phyloP scores from a whole-genome alignment of 2,797 vertebrate genomes.

The Notoglanidium macrostoma region DNA sequence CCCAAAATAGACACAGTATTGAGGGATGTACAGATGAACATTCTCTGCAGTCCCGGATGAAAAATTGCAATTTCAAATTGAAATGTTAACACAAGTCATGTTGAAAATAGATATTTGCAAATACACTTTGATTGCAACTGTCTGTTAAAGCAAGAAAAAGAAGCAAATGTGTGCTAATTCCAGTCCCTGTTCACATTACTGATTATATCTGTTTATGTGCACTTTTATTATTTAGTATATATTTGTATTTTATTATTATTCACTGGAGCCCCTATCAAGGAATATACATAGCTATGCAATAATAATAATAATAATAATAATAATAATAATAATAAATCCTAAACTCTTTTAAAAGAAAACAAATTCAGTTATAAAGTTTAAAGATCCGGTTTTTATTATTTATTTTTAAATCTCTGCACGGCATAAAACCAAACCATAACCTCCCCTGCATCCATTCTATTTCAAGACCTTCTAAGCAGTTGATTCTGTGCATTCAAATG shows the following conservation, averaged over 20 bases:
- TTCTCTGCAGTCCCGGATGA: background rate
- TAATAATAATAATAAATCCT: background rate
- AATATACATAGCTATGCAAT: background rate
- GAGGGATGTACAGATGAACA: background rate
- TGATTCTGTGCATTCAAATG: slow-evolving; percentile 5
- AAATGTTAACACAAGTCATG: background rate
- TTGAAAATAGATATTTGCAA: background rate
- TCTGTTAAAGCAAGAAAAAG: background rate
- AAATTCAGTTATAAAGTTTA: background rate
- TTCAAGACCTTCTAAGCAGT: background rate
- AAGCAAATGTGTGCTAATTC: background rate
- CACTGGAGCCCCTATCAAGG: background rate
- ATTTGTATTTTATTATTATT: background rate
- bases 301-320: background rate
- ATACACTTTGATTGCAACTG: background rate
- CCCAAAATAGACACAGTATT: background rate
- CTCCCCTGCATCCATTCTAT: background rate
- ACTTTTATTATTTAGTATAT: background rate
- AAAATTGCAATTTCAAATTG: background rate
- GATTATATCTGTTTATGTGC: no score
- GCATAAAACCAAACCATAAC: background rate
- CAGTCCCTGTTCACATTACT: background rate
- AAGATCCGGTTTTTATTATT: background rate
- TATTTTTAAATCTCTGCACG: background rate
- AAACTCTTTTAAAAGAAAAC: background rate